Evolutionary conservation across 2,113 vertebrate species (phyloP).

Genomic region (Cheilinus undulatus): DNA sequence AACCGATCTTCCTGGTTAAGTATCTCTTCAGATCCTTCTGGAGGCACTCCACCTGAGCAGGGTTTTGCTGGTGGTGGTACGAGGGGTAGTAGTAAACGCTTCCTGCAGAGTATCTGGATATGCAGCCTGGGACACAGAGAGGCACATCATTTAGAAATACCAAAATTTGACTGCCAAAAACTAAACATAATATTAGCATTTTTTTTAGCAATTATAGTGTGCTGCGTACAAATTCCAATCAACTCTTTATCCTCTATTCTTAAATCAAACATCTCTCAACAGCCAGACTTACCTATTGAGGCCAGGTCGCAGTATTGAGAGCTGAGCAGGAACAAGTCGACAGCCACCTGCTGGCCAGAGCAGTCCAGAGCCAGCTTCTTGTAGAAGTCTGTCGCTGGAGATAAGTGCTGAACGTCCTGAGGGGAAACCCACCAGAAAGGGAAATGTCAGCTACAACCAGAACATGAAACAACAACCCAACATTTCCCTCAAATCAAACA

Average conservation of each 20-base stretch:
- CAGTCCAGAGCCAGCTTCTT: constrained; percentile 99
- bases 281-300: constrained; percentile 88
- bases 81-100: constrained; percentile 94
- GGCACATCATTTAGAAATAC: background rate
- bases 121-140: constrained; percentile 87
- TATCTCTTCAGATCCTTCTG: constrained; percentile 95
- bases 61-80: constrained; percentile 94
- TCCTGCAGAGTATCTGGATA: constrained; percentile 96
- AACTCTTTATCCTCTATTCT: background rate
- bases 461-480: background rate
- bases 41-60: constrained; percentile 91
- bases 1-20: constrained; percentile 95
- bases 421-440: background rate
- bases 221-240: background rate
- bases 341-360: constrained; percentile 96
- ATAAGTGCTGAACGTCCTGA: constrained; percentile 93
- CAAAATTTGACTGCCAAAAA: background rate
- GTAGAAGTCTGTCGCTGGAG: constrained; percentile 97
- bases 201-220: background rate
- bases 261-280: rapidly evolving
- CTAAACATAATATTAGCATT: background rate
- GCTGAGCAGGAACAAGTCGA: constrained; percentile 96
- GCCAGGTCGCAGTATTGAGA: constrained; percentile 95
- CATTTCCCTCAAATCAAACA: too few relatives aligned
- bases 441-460: background rate